Percentiles rank a stretch among this genome's conserved stretches.
Conservation (phyloP, 92 coral and sea anemone species). For the Zoanthus sociatus region DNA sequence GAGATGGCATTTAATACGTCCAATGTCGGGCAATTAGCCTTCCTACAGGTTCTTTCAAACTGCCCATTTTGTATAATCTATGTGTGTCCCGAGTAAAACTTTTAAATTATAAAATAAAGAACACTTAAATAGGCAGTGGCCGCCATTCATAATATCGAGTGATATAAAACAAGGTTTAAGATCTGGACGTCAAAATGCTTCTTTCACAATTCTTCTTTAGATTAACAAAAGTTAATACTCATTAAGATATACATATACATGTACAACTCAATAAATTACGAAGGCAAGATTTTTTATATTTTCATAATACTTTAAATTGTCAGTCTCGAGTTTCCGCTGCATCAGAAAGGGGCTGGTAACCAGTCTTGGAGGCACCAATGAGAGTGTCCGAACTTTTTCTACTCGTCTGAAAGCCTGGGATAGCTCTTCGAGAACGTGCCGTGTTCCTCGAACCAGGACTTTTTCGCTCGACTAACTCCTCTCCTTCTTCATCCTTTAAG, state of each 20-base stretch:
- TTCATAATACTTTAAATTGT: neutral
- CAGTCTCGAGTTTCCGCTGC: conserved; percentile 29
- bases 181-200: neutral
- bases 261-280: neutral
- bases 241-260: neutral
- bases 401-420: conserved; percentile 38
- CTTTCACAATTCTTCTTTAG: neutral
- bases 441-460: conserved; percentile 6
- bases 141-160: neutral
- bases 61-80: too few relatives aligned
- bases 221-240: neutral
- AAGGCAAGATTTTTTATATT: neutral
- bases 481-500: conserved; percentile 81
- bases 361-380: neutral
- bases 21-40: too few relatives aligned
- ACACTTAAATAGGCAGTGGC: too few relatives aligned
- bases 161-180: neutral
- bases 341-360: conserved; percentile 37
- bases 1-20: too few relatives aligned
- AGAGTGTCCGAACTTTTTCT: conserved; percentile 21
- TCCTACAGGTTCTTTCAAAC: too few relatives aligned
- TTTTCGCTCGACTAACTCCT: conserved; percentile 39
- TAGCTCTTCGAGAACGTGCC: conserved; percentile 24
- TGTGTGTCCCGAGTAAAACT: too few relatives aligned
- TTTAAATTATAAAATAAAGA: too few relatives aligned